phyloP scores from a whole-genome alignment of 1,140 invertebrate genomes.

The Zaprionus nigranus region DNA sequence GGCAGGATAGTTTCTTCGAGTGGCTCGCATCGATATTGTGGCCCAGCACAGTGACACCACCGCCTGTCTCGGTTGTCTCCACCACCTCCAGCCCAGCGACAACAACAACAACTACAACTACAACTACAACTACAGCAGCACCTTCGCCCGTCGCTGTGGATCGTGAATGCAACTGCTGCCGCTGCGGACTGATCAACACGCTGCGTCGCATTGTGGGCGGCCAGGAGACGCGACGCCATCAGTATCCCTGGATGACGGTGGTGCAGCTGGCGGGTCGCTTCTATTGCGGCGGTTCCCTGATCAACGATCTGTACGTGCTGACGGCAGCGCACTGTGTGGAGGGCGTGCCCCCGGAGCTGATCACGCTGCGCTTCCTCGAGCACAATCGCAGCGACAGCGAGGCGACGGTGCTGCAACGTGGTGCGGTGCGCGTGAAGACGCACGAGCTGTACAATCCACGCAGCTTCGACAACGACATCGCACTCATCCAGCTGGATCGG shows the following conservation, averaged over 20 bases:
- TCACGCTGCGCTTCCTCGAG: constrained; percentile 88
- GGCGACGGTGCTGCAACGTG: constrained; percentile 44
- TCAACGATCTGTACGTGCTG: constrained; percentile 85
- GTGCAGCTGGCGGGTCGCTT: constrained; percentile 88
- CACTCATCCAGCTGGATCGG: constrained; percentile 89
- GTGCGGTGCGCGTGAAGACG: constrained; percentile 71
- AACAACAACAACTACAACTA: constrained; percentile 19
- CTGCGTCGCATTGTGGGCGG: constrained; percentile 90
- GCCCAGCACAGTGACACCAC: constrained; percentile 13
- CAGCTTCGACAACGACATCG: constrained; percentile 93
- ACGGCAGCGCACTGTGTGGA: constrained; percentile 76
- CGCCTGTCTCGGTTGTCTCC: not conserved
- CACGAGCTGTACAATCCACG: constrained; percentile 89
- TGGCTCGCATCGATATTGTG: constrained; percentile 54
- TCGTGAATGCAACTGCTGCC: constrained; percentile 84
- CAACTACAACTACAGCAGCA: constrained; percentile 15
- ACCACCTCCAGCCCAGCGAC: constrained; percentile 3
- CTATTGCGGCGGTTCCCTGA: constrained; percentile 90
- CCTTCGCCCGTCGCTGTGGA: constrained; percentile 9
- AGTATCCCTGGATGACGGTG: constrained; percentile 91
- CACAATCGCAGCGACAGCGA: constrained; percentile 85
- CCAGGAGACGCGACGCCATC: constrained; percentile 87
- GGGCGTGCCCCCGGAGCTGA: constrained; percentile 87
- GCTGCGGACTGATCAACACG: constrained; percentile 88
- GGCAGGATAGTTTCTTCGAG: constrained; percentile 32